phyloP scores from a whole-genome alignment of 2,113 vertebrate species.

The Scortum barcoo region DNA sequence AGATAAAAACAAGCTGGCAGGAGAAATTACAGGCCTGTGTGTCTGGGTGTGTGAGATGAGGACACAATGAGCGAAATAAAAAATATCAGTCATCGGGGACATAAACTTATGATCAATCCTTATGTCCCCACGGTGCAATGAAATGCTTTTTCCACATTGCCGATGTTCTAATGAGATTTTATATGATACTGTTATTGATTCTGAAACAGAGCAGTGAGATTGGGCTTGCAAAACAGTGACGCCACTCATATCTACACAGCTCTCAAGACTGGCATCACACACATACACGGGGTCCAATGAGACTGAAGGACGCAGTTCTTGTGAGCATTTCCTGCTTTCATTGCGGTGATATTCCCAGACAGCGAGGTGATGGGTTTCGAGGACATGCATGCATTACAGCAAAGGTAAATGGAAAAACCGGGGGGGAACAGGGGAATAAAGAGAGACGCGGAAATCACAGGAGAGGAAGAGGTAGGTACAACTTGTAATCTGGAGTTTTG shows the following conservation, averaged over 20 bases:
- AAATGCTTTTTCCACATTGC: constrained; percentile 34
- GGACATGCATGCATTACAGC: constrained; percentile 64
- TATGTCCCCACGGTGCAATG: constrained; percentile 16
- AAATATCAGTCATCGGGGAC: constrained; percentile 49
- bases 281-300: constrained; percentile 12
- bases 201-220: constrained; percentile 5
- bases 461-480: constrained; percentile 27
- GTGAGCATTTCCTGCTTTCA: constrained; percentile 34
- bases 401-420: constrained; percentile 44
- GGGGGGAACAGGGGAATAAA: constrained; percentile 32
- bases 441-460: constrained; percentile 34
- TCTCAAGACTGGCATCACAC: constrained; percentile 2
- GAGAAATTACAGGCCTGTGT: constrained; percentile 51
- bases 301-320: constrained; percentile 30
- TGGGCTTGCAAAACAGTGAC: constrained; percentile 19
- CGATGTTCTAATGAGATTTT: constrained; percentile 43
- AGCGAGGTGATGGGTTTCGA: constrained; percentile 53
- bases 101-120: constrained; percentile 50
- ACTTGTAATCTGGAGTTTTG: constrained; percentile 63
- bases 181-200: constrained; percentile 8
- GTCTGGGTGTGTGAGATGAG: constrained; percentile 46
- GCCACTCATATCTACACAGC: constrained; percentile 25
- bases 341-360: constrained; percentile 45
- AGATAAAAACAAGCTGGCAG: constrained; percentile 66
- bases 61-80: constrained; percentile 61